Evolutionary conservation across 1,140 invertebrate genomes (phyloP), one percentile per base, ranked within the genome.

Genomic region (Saxidomus purpurata): DNA sequence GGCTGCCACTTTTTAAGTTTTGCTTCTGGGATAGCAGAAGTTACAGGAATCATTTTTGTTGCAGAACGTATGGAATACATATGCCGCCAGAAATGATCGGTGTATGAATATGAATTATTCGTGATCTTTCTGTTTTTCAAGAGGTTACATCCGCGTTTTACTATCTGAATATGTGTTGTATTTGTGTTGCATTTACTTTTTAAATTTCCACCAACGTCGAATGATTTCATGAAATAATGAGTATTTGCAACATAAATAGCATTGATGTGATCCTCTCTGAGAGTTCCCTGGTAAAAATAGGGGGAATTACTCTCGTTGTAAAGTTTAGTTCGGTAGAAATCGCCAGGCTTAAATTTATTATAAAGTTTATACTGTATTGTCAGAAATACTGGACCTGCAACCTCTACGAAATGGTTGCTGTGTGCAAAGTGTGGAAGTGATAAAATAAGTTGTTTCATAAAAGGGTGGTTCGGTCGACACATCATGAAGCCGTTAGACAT

Each of bases 191-290:
- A 55, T n/a, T n/a, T n/a, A n/a, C n/a, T n/a, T n/a, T n/a, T n/a
- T n/a, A n/a, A n/a, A n/a, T n/a, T n/a, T n/a, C n/a, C 22, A 3
- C 22, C 9, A 4, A 38, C 52, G 76, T 79, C 80, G 25, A 84
- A 38, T 25, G 25, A 36, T 8, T 43, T 84, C 55, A 55, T 43
- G 25, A 84, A 84, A 36, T 69, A 84, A 22, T 69, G 59, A n/a
- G 81, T 84, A 40, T 84, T 84, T 38, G 81, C 40, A 6, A 84
- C 81, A 34, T 69, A 71, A 2, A 84, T 61, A n/a, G 59, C 59
- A 71, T 84, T 34, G 6, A 6, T n/a, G n/a, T 67, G 61, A 2
- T 47, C 63, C 25, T 67, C 36, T 28, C 4, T 25, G 4, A 69
- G 11, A 0, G 40, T n/a, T 1, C 59, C 63, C 19, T 84, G 40